Evolutionary conservation across 2,113 vertebrate species (phyloP), one percentile per base, ranked within the genome.

Genomic region (Pollachius pollachius): DNA sequence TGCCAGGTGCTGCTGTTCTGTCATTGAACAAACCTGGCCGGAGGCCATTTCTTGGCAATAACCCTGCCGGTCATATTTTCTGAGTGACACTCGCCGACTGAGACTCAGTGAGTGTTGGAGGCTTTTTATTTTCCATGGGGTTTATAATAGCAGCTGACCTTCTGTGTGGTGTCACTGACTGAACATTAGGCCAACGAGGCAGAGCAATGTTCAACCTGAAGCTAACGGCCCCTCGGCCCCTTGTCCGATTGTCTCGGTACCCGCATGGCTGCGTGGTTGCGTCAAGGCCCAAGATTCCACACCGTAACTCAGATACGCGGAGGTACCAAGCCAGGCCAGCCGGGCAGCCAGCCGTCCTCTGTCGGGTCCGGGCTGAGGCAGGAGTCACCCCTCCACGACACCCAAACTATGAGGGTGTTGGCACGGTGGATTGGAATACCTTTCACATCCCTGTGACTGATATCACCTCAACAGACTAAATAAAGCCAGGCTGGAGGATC

Each of bases 371-470:
- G 64, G 68, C 69, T 60, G 67, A 80, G 72, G 70, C 61, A 69
- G 62, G 77, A 68, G 68, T 73, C 70, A 71, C 64, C 27, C 58
- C 75, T n/a, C 34, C 66, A 80, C 57, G 19, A 64, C 76, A 75
- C 64, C 70, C 84, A 57, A 84, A 72, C 80, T 76, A 81, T 84
- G 77, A 82, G 65, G 37, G 74, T 67, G 64, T 66, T 83, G 85
- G 74, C 78, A 72, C 54, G 27, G 66, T 18, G 65, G 73, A 74
- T 54, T 78, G 76, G 75, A 87, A 89, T 85, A 83, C 75, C 75
- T 79, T 87, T 88, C 81, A 86, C 67, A 58, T 83, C 77, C 52
- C 76, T 73, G 77, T 81, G 84, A 86, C 85, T 85, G 79, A 87
- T 86, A 83, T 88, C 85, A 84, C 77, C 83, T 75, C 76, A 25